Percentiles rank a stretch among this genome's conserved stretches.
phyloP scores from a whole-genome alignment of 2,797 vertebrate species.

The Microhierax caerulescens region DNA sequence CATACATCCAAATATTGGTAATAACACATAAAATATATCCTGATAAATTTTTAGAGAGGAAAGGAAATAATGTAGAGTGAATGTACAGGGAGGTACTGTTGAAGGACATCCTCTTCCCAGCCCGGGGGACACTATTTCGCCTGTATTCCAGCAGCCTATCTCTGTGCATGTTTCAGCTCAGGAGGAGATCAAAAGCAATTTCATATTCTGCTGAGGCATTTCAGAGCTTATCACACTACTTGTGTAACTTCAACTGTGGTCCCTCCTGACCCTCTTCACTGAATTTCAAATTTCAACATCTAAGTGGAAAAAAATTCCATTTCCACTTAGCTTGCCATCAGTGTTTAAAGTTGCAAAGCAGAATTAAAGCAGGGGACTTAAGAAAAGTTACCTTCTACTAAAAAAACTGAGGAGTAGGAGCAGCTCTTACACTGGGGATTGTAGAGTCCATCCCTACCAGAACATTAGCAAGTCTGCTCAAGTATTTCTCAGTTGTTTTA shows the following conservation, averaged over 20 bases:
- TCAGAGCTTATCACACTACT: neutral
- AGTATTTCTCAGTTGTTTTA: neutral
- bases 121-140: neutral
- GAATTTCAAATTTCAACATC: neutral
- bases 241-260: neutral
- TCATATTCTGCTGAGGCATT: slow-evolving; percentile 2
- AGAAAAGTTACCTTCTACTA: neutral
- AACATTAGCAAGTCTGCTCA: neutral
- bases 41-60: neutral
- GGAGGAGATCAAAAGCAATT: neutral
- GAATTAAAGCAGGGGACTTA: neutral
- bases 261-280: neutral
- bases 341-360: neutral
- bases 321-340: neutral
- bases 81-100: neutral
- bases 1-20: neutral
- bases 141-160: neutral
- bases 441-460: neutral
- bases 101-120: neutral
- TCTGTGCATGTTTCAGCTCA: neutral
- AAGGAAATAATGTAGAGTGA: neutral
- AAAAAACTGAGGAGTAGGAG: neutral
- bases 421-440: neutral
- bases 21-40: neutral
- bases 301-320: neutral